Conservation (phyloP, 30 jellyfish, hydroid and myxozoan genomes). For the Cassiopea xamachana region DNA sequence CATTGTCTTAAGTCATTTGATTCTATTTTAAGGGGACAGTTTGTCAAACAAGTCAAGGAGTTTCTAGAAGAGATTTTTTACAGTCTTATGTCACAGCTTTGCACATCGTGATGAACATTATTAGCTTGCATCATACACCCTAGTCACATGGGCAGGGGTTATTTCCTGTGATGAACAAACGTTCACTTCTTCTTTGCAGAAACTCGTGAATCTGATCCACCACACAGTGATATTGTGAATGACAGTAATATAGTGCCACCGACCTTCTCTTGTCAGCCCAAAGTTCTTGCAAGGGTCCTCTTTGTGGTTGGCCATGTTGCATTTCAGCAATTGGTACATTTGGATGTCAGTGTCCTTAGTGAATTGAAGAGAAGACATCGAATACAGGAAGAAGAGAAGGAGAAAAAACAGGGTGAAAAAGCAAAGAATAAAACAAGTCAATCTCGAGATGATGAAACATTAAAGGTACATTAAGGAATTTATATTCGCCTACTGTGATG, state of each 20-base stretch:
- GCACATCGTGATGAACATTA: no score
- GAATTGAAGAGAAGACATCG: conserved; percentile 94
- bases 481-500: neutral
- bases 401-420: conserved; percentile 53
- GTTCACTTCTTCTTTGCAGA: neutral
- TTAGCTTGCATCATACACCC: neutral
- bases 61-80: no score
- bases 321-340: conserved; percentile 83
- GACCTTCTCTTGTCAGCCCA: conserved; percentile 55
- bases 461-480: conserved; percentile 12
- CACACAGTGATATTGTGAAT: neutral
- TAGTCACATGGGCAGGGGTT: neutral
- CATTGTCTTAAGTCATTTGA: no score
- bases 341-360: conserved; percentile 84
- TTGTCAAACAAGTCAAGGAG: no score
- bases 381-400: conserved; percentile 84
- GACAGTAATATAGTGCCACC: neutral
- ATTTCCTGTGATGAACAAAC: neutral
- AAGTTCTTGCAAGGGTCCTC: conserved; percentile 86
- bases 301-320: conserved; percentile 94
- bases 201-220: conserved; percentile 13
- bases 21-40: no score
- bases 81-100: no score
- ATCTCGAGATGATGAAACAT: conserved; percentile 27
- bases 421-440: conserved; percentile 23